Base-by-base conservation (phyloP, 2,888 invertebrate species). In the Odontocolon sp. region DNA sequence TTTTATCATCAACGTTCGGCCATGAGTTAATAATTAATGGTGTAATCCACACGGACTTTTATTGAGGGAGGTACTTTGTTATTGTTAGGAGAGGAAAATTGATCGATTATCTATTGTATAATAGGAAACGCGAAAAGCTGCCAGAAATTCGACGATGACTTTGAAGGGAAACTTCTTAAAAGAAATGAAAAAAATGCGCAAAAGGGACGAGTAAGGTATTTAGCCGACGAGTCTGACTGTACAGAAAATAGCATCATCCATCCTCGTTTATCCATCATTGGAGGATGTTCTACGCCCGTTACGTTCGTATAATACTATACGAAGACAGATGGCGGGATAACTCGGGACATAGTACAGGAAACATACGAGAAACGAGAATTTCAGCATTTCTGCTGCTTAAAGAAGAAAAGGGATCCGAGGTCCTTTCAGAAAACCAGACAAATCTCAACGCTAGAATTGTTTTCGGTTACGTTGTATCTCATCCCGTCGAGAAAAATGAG, bases 261-360 rank as follows among this genome's bases (percentile, higher is more conserved):
- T 67, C 67, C 42, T 61, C 67, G 52, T 67, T 73, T 73, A 59
- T 54, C 45, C 72, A 67, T 45, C 31, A 40, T 16, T 6, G 38
- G 21, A 21, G 6, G 21, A 45, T 28, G 14, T 31, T 31, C 36
- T 31, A 23, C 14, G 40, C 47, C 36, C 52, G 4, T 28, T 26
- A 28, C 38, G 38, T 36, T 40, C 16, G 16, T 42, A 16, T 67
- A 52, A 26, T 45, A 54, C 52, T 23, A 38, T 50, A 50, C 47
- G 36, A 73, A 73, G 59, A 73, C 59, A 42, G 52, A 67, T 73
- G 9, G 67, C 26, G 31, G 59, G 36, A 67, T 54, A 61, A 67
- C 9, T 11, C 42, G 52, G 50, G 45, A 26, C 42, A 23, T 28
- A 52, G 14, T 52, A 28, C 50, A 31, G 14, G 16, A 61, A 36